These are phyloP conservation scores for Stratiolaelaps scimitus DNA, from an alignment of 1,140 invertebrate species.

Conservation along the genomic window DNA sequence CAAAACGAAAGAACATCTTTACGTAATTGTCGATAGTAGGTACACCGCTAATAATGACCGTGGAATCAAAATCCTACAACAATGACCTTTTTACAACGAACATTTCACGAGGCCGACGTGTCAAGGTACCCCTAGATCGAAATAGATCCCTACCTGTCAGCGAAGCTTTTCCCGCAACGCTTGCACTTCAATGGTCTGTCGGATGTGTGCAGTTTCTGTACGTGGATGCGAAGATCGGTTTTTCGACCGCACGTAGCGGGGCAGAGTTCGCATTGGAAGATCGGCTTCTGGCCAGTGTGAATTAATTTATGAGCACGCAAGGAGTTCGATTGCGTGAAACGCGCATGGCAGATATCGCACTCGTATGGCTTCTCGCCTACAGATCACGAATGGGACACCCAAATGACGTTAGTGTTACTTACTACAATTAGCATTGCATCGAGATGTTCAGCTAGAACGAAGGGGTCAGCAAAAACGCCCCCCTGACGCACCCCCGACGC, in stretches of 20 bases:
- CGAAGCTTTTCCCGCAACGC: constrained; percentile 78
- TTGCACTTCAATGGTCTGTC: constrained; percentile 83
- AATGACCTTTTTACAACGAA: too few relatives aligned
- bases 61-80: too few relatives aligned
- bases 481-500: too few relatives aligned
- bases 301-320: constrained; percentile 85
- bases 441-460: too few relatives aligned
- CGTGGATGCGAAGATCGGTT: constrained; percentile 87
- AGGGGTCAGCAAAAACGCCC: too few relatives aligned
- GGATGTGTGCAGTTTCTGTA: constrained; percentile 87
- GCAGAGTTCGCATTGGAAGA: constrained; percentile 87
- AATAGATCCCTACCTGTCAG: constrained; percentile 53
- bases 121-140: too few relatives aligned
- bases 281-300: constrained; percentile 83
- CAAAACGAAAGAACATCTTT: too few relatives aligned
- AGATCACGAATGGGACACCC: constrained; percentile 19
- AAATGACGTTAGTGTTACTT: background rate
- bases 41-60: too few relatives aligned
- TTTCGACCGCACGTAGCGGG: constrained; percentile 91
- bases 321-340: constrained; percentile 93
- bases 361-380: constrained; percentile 51
- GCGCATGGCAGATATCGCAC: constrained; percentile 52
- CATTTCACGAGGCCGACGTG: too few relatives aligned
- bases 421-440: too few relatives aligned
- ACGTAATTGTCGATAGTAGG: too few relatives aligned